Evolutionary conservation across 2,888 invertebrate genomes (phyloP), one percentile per base, ranked within the genome.

Genomic region (Antitype chi): DNA sequence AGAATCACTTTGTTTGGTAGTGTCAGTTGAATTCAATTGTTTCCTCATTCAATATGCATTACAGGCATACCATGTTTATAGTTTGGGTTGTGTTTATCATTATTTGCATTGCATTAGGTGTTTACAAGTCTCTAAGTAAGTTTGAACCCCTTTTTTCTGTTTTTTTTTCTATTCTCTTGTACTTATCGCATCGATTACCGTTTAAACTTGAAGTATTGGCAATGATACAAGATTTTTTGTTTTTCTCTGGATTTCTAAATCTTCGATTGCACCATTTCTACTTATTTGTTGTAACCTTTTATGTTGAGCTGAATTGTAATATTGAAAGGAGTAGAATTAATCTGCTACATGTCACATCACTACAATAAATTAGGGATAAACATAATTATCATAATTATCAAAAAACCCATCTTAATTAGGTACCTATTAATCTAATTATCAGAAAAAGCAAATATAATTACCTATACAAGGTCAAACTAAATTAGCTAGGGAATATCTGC

Each of bases 11-110:
- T 78, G 70, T 69, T 57, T 15, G 43, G 28, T 28, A 57, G 78
- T 64, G 25, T 20, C 66, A 43, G 66, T 43, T 1, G 15, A 28
- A 17, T 67, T 66, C 52, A 82, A 60, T 70, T 66, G 20, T 77
- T 49, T 76, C 68, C 23, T 63, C 0, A 20, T 25, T 70, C 32
- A 80, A 23, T 20, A 80, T 80, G 83, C 70, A 80, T 64, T 78
- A 78, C 55, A 43, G 66, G 43, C 60, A 57, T 23, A 13, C 9
- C 25, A 78, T 82, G 80, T 80, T 82, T 43, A 57, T 77, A 23
- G 64, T 66, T 25, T 82, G 83, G 78, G 28, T 69, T 2, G 55
- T 70, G 23, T 80, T 80, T 11, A 66, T 80, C 2, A 53, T 60
- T 1, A 2, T 82, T 23, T 68, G 70, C 52, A 25, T 82, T 3